Percentiles rank a stretch among this genome's conserved stretches.
Evolutionary conservation across 1,140 invertebrate species (phyloP).

Genomic region (Polypedilum vanderplanki): DNA sequence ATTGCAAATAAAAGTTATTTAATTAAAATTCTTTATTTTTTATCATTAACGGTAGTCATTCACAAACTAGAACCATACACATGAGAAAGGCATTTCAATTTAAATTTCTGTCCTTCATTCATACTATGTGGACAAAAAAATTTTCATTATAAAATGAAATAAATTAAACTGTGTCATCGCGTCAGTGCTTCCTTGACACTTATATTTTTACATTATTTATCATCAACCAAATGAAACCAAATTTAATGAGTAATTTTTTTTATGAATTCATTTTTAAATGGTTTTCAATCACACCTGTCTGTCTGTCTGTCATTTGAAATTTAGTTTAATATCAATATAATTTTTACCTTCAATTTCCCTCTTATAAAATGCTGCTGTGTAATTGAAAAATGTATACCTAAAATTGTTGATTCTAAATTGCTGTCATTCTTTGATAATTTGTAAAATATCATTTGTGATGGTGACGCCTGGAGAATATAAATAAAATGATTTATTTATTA

Average conservation of each 20-base stretch:
- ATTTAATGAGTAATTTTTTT: too few species aligned
- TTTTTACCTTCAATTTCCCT: conserved; percentile 49
- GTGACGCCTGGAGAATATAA: conserved; percentile 28
- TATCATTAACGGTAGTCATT: not conserved
- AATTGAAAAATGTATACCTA: conserved; percentile 50
- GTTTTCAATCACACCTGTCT: too few species aligned
- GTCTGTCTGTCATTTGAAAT: too few species aligned
- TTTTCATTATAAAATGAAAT: not conserved
- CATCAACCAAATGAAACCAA: too few species aligned
- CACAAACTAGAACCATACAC: not conserved
- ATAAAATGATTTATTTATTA: not conserved
- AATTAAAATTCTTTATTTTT: not conserved
- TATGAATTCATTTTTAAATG: too few species aligned
- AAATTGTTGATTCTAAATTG: conserved; percentile 42
- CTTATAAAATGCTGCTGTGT: conserved; percentile 48
- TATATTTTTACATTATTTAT: not conserved
- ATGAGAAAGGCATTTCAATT: conserved; percentile 3
- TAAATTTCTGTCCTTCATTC: not conserved
- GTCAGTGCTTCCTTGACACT: not conserved
- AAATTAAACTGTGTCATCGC: conserved; percentile 4
- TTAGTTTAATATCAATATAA: not conserved
- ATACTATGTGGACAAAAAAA: not conserved
- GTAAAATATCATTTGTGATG: conserved; percentile 25
- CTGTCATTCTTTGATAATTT: conserved; percentile 31
- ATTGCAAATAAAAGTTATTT: not conserved